A percentile compares a stretch with the other conserved stretches of the same genome.
These are phyloP conservation scores for Micrasema minimum DNA, from an alignment of 1,140 invertebrate species.

Conservation along the genomic window DNA sequence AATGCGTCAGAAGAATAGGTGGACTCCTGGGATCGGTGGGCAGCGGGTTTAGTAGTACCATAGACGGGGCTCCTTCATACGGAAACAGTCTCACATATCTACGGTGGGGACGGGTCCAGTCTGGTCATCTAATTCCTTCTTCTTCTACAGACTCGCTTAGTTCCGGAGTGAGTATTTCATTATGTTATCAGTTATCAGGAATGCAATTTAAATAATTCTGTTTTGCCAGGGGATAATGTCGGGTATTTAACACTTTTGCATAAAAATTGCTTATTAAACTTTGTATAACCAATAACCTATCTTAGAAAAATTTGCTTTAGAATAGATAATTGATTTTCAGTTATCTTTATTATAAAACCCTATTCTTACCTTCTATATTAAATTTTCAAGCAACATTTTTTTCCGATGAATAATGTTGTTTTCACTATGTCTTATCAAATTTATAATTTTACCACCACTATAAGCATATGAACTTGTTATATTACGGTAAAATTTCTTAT, in stretches of 20 bases:
- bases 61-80: constrained; percentile 54
- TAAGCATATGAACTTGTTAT: too few relatives aligned
- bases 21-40: constrained; percentile 61
- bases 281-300: background rate
- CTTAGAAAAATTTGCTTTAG: background rate
- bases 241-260: background rate
- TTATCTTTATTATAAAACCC: background rate
- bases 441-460: too few relatives aligned
- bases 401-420: too few relatives aligned
- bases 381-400: too few relatives aligned
- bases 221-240: background rate
- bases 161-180: constrained; percentile 57
- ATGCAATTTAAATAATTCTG: background rate
- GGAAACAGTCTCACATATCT: constrained; percentile 64
- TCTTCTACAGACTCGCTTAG: constrained; percentile 65
- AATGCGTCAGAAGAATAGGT: constrained; percentile 76
- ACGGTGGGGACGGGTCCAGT: constrained; percentile 67
- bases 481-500: too few relatives aligned
- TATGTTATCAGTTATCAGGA: background rate
- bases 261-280: background rate
- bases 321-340: background rate
- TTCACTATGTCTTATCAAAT: too few relatives aligned
- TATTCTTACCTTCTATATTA: too few relatives aligned
- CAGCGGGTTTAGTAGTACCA: constrained; percentile 49
- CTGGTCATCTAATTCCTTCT: constrained; percentile 67